Evolutionary conservation across 2,797 vertebrate species (phyloP), one percentile per base, ranked within the genome.

Genomic region (Anas bernieri): DNA sequence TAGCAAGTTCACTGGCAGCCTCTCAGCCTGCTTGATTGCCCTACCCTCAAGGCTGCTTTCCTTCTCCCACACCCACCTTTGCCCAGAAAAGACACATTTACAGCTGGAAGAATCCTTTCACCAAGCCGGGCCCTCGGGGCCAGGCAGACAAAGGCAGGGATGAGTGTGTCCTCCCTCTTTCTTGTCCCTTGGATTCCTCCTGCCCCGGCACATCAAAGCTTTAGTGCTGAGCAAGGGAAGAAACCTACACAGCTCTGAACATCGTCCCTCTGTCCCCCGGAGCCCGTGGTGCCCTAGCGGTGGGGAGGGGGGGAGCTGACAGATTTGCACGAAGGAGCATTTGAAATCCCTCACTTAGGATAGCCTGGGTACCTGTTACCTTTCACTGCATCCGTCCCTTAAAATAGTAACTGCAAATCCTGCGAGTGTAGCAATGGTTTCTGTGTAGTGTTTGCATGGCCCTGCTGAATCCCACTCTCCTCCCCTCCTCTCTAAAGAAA

Each of bases 1-100:
- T 68, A 95, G 67, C 70, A 96, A 92, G 48, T 92, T 96, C 67
- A 90, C 58, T 8, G 94, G 37, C 6, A 74, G 77, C 35, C 68
- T 67, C 2, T 97, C 96, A 25, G 11, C 54, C 12, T 6, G 7
- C 54, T 33, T 17, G 58, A 25, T 25, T 30, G 41, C 50, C 58
- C 41, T 25, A 33, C 12, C 2, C 30, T 48, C 58, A 20, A 55
- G 54, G 31, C 50, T 13, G 25, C 66, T 39, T 46, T 8, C 39
- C 55, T 69, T 54, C 73, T 69, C 46, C n/a, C 55, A 37, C 55
- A n/a, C 54, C 54, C 17, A 20, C 54, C 54, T n/a, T 56, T 31
- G 17, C 54, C 54, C 54, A 56, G 54, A 31, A 56, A n/a, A n/a
- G 54, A 56, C 7, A 9, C 30, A 8, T 56, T 56, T 31, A n/a